Evolutionary conservation across 2,113 vertebrate genomes (phyloP).

Genomic region (Oncorhynchus masou): DNA sequence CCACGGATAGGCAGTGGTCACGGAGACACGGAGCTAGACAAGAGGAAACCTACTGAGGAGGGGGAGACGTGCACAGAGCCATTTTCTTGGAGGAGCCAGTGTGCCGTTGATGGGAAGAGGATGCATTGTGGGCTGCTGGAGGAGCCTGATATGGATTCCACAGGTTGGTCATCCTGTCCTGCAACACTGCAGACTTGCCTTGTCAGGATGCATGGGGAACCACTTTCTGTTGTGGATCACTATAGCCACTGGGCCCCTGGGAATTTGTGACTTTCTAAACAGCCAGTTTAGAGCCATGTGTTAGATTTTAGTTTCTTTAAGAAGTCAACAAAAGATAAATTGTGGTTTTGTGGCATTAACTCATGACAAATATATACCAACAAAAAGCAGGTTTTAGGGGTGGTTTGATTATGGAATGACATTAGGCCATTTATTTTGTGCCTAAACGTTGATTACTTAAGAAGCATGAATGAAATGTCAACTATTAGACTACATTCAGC

Average conservation of each 20-base stretch:
- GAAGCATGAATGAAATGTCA: no score
- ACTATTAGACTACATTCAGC: no score
- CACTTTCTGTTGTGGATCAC: constrained; percentile 14
- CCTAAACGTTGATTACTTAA: not conserved
- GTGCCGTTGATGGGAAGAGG: constrained; percentile 94
- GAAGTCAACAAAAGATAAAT: constrained; percentile 6
- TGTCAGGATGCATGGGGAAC: constrained; percentile 46
- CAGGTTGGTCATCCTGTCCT: constrained; percentile 85
- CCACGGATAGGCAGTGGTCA: constrained; percentile 68
- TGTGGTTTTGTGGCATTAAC: not conserved
- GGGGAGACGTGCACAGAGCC: constrained; percentile 61
- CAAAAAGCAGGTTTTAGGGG: not conserved
- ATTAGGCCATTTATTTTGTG: not conserved
- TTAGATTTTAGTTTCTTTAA: constrained; percentile 2
- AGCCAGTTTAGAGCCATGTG: constrained; percentile 1
- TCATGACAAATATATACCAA: not conserved
- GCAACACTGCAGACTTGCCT: constrained; percentile 12
- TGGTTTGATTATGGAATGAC: not conserved
- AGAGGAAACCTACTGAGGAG: constrained; percentile 59
- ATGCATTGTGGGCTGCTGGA: constrained; percentile 99
- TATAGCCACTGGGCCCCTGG: constrained; percentile 22
- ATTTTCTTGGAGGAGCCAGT: constrained; percentile 82
- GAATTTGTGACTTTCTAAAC: constrained; percentile 33
- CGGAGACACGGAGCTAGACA: constrained; percentile 59
- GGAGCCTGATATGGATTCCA: constrained; percentile 99